Conservation (phyloP, 2,888 invertebrate genomes). For the Drosophila helvetica region DNA sequence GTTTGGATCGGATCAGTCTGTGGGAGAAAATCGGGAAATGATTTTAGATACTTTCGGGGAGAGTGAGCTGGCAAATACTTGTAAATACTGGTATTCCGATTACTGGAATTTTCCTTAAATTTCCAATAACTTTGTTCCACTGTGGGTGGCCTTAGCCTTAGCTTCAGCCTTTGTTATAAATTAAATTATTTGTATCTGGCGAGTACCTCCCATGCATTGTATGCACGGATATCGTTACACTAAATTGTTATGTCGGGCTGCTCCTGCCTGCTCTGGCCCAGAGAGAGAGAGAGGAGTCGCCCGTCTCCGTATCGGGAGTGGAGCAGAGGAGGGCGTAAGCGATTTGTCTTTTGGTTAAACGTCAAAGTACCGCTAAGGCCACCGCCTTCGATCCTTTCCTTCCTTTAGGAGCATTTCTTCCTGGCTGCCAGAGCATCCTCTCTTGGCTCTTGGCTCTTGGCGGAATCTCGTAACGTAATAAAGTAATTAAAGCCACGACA, state of each 20-base stretch:
- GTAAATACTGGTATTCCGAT: not conserved
- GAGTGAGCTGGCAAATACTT: not conserved
- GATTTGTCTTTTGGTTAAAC: conserved; percentile 76
- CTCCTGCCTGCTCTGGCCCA: not conserved
- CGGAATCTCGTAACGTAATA: conserved; percentile 60
- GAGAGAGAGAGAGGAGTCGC: too few relatives aligned
- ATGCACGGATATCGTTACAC: conserved; percentile 48
- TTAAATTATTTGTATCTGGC: conserved; percentile 61
- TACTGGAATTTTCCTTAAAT: not conserved
- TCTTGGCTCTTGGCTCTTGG: not conserved
- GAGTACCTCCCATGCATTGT: conserved; percentile 51
- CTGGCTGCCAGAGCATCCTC: not conserved
- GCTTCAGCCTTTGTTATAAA: conserved; percentile 57
- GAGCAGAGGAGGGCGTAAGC: conserved; percentile 58
- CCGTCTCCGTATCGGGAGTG: not conserved
- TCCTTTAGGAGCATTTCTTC: not conserved
- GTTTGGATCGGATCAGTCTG: too few relatives aligned
- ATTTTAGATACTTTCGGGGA: not conserved
- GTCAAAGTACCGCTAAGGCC: conserved; percentile 68
- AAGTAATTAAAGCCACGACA: conserved; percentile 80
- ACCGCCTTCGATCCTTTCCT: conserved; percentile 40
- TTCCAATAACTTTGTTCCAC: conserved; percentile 26
- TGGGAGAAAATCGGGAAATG: too few relatives aligned
- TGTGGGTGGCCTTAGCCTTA: conserved; percentile 34
- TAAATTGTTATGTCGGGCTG: conserved; percentile 66